Conservation (phyloP, 2,797 vertebrate species). For the Lagorchestes hirsutus region DNA sequence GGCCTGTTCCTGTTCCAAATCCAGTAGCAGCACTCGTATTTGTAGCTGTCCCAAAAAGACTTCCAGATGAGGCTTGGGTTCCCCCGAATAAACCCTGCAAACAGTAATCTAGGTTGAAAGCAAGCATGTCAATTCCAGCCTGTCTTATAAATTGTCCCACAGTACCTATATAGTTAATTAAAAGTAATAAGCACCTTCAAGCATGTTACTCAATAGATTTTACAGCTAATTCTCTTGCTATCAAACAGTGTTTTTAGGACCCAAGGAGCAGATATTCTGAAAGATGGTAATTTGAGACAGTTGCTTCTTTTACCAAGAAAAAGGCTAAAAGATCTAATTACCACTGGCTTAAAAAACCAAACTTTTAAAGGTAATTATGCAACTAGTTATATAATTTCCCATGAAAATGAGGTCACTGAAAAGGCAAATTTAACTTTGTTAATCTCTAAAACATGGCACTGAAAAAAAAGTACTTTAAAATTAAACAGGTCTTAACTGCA, state of each 20-base stretch:
- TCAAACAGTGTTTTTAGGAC: neutral
- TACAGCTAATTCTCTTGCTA: neutral
- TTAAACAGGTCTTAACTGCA: neutral
- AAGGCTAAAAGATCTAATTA: conserved; percentile 18
- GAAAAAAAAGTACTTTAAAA: neutral
- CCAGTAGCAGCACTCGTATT: conserved; percentile 93
- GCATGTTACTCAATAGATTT: neutral
- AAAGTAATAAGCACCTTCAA: neutral
- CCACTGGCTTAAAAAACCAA: neutral
- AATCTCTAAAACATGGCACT: neutral
- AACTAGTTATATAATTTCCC: neutral
- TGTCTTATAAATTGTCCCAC: neutral
- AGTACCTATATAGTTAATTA: neutral
- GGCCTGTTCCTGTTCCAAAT: conserved; percentile 90
- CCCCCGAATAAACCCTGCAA: conserved; percentile 94
- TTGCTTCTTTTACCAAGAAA: conserved; percentile 25
- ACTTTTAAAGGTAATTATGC: neutral
- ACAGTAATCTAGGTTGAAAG: conserved; percentile 59
- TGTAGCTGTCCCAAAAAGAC: conserved; percentile 92
- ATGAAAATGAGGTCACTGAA: neutral
- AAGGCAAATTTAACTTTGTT: neutral
- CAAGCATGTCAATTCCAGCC: neutral
- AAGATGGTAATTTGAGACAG: neutral
- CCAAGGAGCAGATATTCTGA: neutral
- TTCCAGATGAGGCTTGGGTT: conserved; percentile 88